phyloP scores from a whole-genome alignment of 2,797 vertebrate species.

The Paratrypauchen microcephalus region DNA sequence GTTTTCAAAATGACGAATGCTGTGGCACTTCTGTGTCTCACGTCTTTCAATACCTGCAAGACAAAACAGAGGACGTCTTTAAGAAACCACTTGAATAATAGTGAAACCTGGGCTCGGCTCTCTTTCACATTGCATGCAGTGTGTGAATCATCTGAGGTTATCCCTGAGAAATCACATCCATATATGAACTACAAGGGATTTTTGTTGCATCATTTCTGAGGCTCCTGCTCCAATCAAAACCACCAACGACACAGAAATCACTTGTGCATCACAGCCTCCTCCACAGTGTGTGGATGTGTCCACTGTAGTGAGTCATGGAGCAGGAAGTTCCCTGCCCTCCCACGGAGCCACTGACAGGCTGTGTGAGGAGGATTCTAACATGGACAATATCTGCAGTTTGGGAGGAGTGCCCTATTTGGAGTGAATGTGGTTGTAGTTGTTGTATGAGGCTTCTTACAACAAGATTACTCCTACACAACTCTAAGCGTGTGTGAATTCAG shows the following conservation, averaged over 20 bases:
- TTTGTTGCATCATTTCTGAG: constrained; percentile 46
- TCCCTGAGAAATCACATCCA: constrained; percentile 30
- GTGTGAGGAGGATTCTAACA: constrained; percentile 28
- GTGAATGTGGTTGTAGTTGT: constrained; percentile 2
- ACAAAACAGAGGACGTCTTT: constrained; percentile 11
- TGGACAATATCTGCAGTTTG: constrained; percentile 19
- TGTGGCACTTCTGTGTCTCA: constrained; percentile 81
- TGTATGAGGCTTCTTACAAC: constrained; percentile 12
- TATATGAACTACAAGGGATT: constrained; percentile 54
- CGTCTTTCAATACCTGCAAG: constrained; percentile 86
- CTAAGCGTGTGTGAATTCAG: constrained; percentile 41
- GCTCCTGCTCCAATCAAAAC: constrained; percentile 34
- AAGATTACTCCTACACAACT: constrained; percentile 27
- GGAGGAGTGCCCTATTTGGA: constrained; percentile 60
- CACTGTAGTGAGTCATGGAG: constrained; percentile 71
- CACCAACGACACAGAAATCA: constrained; percentile 29
- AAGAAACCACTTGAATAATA: constrained; percentile 20
- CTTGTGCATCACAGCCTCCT: constrained; percentile 70
- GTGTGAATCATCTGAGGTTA: constrained; percentile 28
- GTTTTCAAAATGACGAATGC: constrained; percentile 94
- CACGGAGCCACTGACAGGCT: constrained; percentile 44
- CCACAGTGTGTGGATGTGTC: constrained; percentile 65
- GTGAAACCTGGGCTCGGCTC: constrained; percentile 5
- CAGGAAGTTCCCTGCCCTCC: constrained; percentile 68
- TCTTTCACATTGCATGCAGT: background rate